Conservation (phyloP, 2,888 invertebrate species). For the Stictocephala bisonia region DNA sequence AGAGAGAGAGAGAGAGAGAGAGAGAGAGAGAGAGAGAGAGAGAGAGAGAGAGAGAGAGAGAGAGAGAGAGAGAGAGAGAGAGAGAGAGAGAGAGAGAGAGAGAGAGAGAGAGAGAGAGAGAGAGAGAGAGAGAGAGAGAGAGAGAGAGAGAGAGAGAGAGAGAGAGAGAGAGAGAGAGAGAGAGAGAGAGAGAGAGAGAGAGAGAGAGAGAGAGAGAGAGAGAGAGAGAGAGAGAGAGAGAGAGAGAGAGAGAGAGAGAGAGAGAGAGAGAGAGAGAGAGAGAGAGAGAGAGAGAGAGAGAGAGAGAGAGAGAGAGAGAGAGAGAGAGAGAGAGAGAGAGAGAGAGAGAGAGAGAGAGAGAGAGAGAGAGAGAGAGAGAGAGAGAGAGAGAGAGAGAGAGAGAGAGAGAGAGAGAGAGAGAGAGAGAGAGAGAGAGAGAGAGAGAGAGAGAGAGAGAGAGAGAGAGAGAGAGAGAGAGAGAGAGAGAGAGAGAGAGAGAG, state of each 20-base stretch:
- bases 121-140: slow-evolving; percentile 24
- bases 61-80: slow-evolving; percentile 24
- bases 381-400: slow-evolving; percentile 60
- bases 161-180: slow-evolving; percentile 24
- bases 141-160: slow-evolving; percentile 24
- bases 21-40: slow-evolving; percentile 24
- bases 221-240: slow-evolving; percentile 43
- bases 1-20: slow-evolving; percentile 24
- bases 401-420: slow-evolving; percentile 62
- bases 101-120: slow-evolving; percentile 24
- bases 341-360: slow-evolving; percentile 47
- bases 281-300: slow-evolving; percentile 41
- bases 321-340: slow-evolving; percentile 42
- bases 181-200: slow-evolving; percentile 35
- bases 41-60: slow-evolving; percentile 24
- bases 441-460: slow-evolving; percentile 24
- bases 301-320: slow-evolving; percentile 25
- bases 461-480: slow-evolving; percentile 50
- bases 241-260: slow-evolving; percentile 24
- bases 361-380: slow-evolving; percentile 37
- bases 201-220: slow-evolving; percentile 52
- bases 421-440: slow-evolving; percentile 24
- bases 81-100: slow-evolving; percentile 24
- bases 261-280: slow-evolving; percentile 28
- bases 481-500: slow-evolving; percentile 49